Base-by-base conservation (phyloP, 1,140 invertebrate genomes). In the Venturia canescens region DNA sequence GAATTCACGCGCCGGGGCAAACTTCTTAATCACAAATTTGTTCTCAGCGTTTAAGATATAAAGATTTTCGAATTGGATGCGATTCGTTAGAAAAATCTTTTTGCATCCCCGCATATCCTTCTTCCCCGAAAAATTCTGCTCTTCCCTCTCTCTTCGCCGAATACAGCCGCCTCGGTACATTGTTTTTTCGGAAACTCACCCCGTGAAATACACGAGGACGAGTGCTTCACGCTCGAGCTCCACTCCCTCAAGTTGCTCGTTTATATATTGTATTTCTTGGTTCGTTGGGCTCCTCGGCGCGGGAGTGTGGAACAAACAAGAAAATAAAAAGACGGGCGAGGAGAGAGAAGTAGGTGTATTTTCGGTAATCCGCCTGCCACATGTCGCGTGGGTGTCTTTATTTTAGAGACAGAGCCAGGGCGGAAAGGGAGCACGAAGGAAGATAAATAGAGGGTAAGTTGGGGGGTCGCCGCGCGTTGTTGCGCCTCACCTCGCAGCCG, bases 301-400 rank as follows among this genome's bases (percentile, higher is more conserved):
- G 34, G 15, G 70, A 72, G 70, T 57, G 48, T 26, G 71, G 71
- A 53, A 18, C 27, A 29, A 74, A 74, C 27, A 50, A 57, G n/a
- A n/a, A n/a, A n/a, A n/a, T n/a, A n/a, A 70, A 70, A 31, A 70
- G 2, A 34, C 1, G 38, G 34, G 38, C n/a, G 18, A 70, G 26
- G 21, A 57, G 23, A 50, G 21, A 57, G 23, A 44, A 23, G 0
- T 31, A 44, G 21, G 23, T 57, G 71, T 57, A 74, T 63, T 74
- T 74, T 74, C 48, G 71, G 44, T 53, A 48, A 78, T 79, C 80
- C 87, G 88, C 86, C 84, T 87, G 85, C 87, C 87, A 87, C 82
- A 87, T 88, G 86, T 85, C 83, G 67, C 48, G 16, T 74, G 71
- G 71, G 71, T 21, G 71, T 57, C 34, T 16, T 21, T n/a, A n/a